phyloP scores from a whole-genome alignment of 2,113 vertebrate genomes.

The Pelmatolapia mariae region DNA sequence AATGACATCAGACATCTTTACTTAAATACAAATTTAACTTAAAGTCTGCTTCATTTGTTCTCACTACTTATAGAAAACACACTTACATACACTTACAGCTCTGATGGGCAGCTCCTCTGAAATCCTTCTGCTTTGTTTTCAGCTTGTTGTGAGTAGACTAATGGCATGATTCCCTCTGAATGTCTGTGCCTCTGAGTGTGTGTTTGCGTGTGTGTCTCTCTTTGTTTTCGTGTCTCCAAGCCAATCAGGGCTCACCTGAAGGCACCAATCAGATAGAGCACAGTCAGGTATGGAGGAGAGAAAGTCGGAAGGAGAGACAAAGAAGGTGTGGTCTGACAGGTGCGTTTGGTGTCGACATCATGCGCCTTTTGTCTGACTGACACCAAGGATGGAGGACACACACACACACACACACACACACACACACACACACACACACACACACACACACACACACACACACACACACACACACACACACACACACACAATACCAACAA shows the following conservation, averaged over 20 bases:
- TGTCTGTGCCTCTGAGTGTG: neutral
- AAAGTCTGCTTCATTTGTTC: neutral
- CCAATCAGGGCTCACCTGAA: conserved; percentile 15
- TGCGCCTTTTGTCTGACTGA: neutral
- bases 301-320: neutral
- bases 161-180: neutral
- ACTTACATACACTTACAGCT: conserved; percentile 20
- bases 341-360: conserved; percentile 1
- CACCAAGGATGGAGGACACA: neutral
- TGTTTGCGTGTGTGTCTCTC: neutral
- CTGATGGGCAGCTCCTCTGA: neutral
- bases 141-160: neutral
- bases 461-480: neutral
- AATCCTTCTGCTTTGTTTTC: neutral
- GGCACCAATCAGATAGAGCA: neutral
- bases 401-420: neutral
- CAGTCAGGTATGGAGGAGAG: conserved; percentile 6
- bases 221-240: neutral
- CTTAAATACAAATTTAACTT: neutral
- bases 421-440: neutral
- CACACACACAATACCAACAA: neutral
- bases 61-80: neutral
- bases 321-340: conserved; percentile 26
- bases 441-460: too few relatives aligned
- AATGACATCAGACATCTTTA: neutral